phyloP scores from a whole-genome alignment of 2,113 vertebrate genomes.

The Dunckerocampus dactyliophorus region DNA sequence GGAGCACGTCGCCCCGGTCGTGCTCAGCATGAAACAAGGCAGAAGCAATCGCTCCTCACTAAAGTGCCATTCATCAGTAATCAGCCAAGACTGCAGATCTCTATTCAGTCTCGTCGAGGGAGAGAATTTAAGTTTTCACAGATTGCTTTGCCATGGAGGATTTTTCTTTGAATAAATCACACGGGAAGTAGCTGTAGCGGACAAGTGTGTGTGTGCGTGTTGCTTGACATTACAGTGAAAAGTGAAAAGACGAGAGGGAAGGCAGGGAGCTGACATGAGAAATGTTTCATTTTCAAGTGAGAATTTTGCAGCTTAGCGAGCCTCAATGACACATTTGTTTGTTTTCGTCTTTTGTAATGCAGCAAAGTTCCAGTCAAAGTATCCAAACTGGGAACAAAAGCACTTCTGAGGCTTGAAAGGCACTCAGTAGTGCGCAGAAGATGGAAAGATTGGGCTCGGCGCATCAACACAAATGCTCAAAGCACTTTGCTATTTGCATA shows the following conservation, averaged over 20 bases:
- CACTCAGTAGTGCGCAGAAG: no score
- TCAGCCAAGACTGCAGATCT: conserved; percentile 22
- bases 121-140: conserved; percentile 3
- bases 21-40: conserved; percentile 23
- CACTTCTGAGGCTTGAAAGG: no score
- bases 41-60: conserved; percentile 23
- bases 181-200: background rate
- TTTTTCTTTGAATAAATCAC: conserved; percentile 1
- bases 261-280: conserved; percentile 23
- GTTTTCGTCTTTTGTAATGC: conserved; percentile 20
- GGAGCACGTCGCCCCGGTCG: conserved; percentile 19
- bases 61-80: conserved; percentile 13
- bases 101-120: conserved; percentile 9
- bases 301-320: conserved; percentile 20
- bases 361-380: background rate
- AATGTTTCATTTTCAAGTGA: conserved; percentile 19
- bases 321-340: background rate
- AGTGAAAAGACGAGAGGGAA: background rate
- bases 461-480: no score
- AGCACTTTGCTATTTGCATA: no score
- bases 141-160: conserved; percentile 10
- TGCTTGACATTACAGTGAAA: conserved; percentile 4
- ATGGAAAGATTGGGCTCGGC: no score
- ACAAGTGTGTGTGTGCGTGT: background rate
- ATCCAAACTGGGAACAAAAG: background rate